Conservation (phyloP, 2,113 vertebrate genomes). For the Rhinichthys klamathensis region DNA sequence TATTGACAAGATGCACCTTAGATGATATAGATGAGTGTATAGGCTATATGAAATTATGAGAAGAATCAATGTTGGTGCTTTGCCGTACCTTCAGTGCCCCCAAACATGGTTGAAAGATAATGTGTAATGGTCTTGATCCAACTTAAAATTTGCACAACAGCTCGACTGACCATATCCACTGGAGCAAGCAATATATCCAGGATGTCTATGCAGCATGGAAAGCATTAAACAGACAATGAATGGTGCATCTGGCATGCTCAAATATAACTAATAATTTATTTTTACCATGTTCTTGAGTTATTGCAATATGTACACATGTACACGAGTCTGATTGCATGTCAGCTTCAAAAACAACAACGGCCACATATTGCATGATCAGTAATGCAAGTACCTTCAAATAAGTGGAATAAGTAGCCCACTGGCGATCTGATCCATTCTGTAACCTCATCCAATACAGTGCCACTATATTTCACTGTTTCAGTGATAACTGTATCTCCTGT, state of each 20-base stretch:
- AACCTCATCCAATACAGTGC: constrained; percentile 36
- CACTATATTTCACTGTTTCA: constrained; percentile 37
- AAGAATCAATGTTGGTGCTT: neutral
- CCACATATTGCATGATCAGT: neutral
- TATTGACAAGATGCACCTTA: neutral
- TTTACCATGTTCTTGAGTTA: neutral
- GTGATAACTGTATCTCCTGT: constrained; percentile 29
- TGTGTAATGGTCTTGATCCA: neutral
- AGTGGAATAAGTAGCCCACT: constrained; percentile 43
- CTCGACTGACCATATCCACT: constrained; percentile 35
- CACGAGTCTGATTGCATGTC: neutral
- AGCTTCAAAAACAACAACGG: neutral
- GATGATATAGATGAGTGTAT: neutral
- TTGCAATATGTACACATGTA: too few species aligned
- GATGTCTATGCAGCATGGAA: neutral
- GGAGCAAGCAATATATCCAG: constrained; percentile 26
- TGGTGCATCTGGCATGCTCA: constrained; percentile 5
- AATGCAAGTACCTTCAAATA: constrained; percentile 55
- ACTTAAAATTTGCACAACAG: constrained; percentile 31
- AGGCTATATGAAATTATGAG: neutral
- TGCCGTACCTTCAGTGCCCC: constrained; percentile 44
- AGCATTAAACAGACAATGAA: neutral
- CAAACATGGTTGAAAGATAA: constrained; percentile 35
- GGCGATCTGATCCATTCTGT: constrained; percentile 37
- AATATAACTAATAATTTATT: neutral